A percentile compares a stretch with the other conserved stretches of the same genome.
phyloP scores from a whole-genome alignment of 2,113 vertebrate genomes.

The Sapayoa aenigma region DNA sequence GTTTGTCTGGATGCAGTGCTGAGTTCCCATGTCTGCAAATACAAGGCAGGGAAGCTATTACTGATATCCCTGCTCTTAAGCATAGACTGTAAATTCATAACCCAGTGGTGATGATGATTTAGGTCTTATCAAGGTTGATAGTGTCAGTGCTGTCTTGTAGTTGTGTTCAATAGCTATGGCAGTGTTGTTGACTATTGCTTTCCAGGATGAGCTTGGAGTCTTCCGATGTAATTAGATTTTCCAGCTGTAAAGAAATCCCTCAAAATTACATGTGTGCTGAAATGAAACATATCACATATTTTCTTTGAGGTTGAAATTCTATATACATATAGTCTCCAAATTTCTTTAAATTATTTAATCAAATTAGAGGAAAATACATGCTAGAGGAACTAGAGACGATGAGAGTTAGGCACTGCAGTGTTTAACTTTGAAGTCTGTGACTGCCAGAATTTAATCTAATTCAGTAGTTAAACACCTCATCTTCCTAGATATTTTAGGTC shows the following conservation, averaged over 20 bases:
- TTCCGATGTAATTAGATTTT: slow-evolving; percentile 12
- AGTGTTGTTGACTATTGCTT: not conserved
- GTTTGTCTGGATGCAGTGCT: not conserved
- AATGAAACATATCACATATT: not conserved
- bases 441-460: not conserved
- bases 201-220: not conserved
- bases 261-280: not conserved
- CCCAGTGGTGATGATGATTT: not conserved
- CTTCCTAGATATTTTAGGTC: not conserved
- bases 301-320: not conserved
- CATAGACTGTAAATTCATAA: not conserved
- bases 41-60: not conserved
- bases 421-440: not conserved
- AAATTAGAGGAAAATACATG: not conserved
- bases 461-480: not conserved
- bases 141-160: not conserved
- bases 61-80: not conserved
- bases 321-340: not conserved
- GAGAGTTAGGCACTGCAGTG: not conserved
- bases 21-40: not conserved
- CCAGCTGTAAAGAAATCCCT: not conserved
- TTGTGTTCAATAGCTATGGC: not conserved
- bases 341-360: not conserved
- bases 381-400: not conserved
- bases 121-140: not conserved